phyloP scores from a whole-genome alignment of 1,140 invertebrate species.

The Bombus impatiens region DNA sequence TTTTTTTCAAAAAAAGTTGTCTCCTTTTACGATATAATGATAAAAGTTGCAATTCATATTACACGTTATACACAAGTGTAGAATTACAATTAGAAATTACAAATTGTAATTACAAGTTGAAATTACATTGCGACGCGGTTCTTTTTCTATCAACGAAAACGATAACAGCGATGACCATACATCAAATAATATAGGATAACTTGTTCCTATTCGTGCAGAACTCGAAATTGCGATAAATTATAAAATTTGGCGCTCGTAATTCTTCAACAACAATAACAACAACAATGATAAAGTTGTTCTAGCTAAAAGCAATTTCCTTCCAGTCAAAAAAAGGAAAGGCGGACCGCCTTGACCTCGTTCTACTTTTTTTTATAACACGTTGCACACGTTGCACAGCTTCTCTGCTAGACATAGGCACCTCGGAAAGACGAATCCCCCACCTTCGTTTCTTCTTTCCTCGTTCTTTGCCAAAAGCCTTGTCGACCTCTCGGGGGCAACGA shows the following conservation, averaged over 20 bases:
- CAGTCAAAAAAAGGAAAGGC: conserved; percentile 32
- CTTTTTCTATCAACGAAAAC: neutral
- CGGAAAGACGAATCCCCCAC: neutral
- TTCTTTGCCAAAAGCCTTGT: conserved; percentile 40
- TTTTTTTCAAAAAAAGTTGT: neutral
- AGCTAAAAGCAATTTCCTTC: conserved; percentile 41
- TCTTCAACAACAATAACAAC: neutral
- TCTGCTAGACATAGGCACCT: conserved; percentile 41
- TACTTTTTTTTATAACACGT: conserved; percentile 51
- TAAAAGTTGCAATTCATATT: neutral
- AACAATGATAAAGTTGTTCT: conserved; percentile 8
- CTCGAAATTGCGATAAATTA: conserved; percentile 5
- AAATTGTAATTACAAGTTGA: neutral
- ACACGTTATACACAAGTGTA: too few species aligned
- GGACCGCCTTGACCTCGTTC: conserved; percentile 56
- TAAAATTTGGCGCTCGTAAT: neutral
- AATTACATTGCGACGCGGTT: neutral
- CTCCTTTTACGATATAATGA: neutral
- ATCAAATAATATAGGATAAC: neutral
- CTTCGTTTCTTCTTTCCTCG: conserved; percentile 30
- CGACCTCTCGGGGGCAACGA: conserved; percentile 52
- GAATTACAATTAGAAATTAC: neutral
- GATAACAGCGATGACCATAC: neutral
- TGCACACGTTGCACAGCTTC: conserved; percentile 46
- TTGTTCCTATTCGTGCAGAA: neutral